A percentile compares a stretch with the other conserved stretches of the same genome.
phyloP scores from a whole-genome alignment of 2,888 invertebrate species.

The Dioctria rufipes region DNA sequence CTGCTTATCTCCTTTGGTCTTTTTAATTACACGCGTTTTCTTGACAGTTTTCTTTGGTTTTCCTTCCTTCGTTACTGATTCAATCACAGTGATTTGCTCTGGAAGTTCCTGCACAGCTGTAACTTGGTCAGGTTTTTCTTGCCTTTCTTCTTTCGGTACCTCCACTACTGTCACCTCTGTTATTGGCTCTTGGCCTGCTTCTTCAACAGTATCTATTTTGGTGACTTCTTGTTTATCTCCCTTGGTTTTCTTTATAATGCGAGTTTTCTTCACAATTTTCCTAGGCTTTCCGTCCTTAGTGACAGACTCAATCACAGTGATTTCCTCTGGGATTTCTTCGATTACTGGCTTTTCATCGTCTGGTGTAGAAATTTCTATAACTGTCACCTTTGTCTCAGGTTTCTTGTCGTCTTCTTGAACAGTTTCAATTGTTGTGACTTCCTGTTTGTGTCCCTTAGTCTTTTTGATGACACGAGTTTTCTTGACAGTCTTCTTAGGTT shows the following conservation, averaged over 20 bases:
- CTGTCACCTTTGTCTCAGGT: conserved; percentile 64
- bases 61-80: conserved; percentile 61
- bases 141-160: too few species aligned
- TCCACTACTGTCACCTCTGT: conserved; percentile 58
- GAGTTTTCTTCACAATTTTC: conserved; percentile 63
- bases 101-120: conserved; percentile 57
- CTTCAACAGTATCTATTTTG: conserved; percentile 67
- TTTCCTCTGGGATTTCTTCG: conserved; percentile 28
- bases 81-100: conserved; percentile 64
- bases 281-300: conserved; percentile 62
- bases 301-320: conserved; percentile 61
- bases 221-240: conserved; percentile 67
- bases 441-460: conserved; percentile 62
- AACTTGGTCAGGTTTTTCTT: too few species aligned
- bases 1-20: conserved; percentile 62
- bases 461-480: conserved; percentile 61
- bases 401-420: conserved; percentile 65
- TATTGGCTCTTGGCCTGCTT: conserved; percentile 64
- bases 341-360: background rate
- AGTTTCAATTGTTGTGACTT: conserved; percentile 67
- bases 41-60: conserved; percentile 62
- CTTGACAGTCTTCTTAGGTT: conserved; percentile 62
- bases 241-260: conserved; percentile 65
- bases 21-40: conserved; percentile 61
- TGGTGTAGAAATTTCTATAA: conserved; percentile 56